A percentile compares a stretch with the other conserved stretches of the same genome.
Conservation (phyloP, 2,113 vertebrate genomes). For the Acrocephalus kingi region DNA sequence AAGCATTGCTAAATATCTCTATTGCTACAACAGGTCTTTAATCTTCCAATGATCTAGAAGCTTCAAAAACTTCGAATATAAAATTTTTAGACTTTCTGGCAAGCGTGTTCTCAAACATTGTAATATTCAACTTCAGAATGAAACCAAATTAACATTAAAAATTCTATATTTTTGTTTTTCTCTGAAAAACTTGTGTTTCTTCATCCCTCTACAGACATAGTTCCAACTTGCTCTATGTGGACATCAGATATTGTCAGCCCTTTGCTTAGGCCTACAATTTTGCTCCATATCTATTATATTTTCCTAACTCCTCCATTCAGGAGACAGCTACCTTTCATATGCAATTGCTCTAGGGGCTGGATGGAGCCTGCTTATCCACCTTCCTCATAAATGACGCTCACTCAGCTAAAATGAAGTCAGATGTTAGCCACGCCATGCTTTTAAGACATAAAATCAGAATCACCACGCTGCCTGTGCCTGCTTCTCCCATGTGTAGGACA, state of each 20-base stretch:
- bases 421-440: neutral
- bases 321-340: neutral
- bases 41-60: neutral
- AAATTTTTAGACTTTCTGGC: neutral
- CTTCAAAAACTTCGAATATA: neutral
- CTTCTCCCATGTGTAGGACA: neutral
- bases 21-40: neutral
- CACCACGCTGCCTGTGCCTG: neutral
- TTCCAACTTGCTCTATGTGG: neutral
- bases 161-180: neutral
- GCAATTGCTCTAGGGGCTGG: neutral
- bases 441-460: neutral
- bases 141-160: neutral
- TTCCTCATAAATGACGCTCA: neutral
- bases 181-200: neutral
- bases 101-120: neutral
- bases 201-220: neutral
- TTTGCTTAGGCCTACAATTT: neutral
- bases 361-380: neutral
- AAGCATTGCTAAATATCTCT: neutral
- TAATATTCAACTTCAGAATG: neutral
- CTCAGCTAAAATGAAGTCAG: neutral
- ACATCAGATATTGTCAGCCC: neutral
- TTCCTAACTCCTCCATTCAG: neutral
- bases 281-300: neutral